These are phyloP conservation scores for Lepidostoma basale DNA, from an alignment of 1,140 invertebrate genomes.

Conservation along the genomic window DNA sequence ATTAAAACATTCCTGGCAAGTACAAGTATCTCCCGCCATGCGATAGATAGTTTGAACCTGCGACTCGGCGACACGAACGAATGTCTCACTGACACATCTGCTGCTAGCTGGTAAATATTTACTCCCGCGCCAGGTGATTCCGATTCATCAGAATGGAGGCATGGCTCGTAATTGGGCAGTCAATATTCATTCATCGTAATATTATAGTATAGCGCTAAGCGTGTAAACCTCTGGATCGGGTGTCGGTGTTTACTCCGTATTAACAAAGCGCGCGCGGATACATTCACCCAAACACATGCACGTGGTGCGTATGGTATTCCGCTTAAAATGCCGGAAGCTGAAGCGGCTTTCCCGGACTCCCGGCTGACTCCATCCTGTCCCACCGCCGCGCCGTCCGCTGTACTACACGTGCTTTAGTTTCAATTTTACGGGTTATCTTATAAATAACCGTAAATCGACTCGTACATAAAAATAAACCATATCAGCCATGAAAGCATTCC, in stretches of 20 bases:
- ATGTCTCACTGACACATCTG: too few species aligned
- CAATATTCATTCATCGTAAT: constrained; percentile 4
- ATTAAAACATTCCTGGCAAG: too few species aligned
- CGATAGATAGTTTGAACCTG: too few species aligned
- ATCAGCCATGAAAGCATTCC: not conserved
- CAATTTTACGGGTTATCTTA: not conserved
- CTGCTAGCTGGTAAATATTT: constrained; percentile 16
- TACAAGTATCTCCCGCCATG: too few species aligned
- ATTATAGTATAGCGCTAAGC: not conserved
- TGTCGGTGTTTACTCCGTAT: constrained; percentile 4
- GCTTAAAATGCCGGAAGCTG: too few species aligned
- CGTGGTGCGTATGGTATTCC: not conserved
- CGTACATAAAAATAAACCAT: not conserved
- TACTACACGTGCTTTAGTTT: not conserved
- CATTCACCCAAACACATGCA: not conserved
- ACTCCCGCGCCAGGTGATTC: not conserved
- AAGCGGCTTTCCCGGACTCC: too few species aligned
- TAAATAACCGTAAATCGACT: not conserved
- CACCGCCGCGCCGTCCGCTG: not conserved
- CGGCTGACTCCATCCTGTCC: too few species aligned
- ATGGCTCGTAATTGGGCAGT: constrained; percentile 5
- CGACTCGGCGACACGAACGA: too few species aligned
- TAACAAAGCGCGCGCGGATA: not conserved
- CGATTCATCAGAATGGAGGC: not conserved
- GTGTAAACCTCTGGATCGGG: constrained; percentile 2